Base-by-base conservation (phyloP, 92 coral and sea anemone species). In the Zoanthus solanderi region DNA sequence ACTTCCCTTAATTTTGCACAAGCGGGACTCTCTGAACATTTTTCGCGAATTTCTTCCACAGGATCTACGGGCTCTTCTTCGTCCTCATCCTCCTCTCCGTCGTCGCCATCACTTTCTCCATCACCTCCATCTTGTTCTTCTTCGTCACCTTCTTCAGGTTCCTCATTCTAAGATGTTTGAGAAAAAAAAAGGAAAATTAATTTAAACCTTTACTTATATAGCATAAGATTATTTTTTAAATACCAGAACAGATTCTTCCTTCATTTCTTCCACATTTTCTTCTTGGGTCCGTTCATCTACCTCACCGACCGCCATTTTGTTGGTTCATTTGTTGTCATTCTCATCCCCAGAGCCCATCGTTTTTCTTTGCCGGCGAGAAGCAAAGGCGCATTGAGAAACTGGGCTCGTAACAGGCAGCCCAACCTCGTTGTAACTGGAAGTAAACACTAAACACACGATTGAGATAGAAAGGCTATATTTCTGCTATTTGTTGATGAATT, bases 51-150 rank as follows among this genome's bases (percentile, higher is more conserved):
- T 57, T 72, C 89, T 0, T 97, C 99, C 71, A 90, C 66, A 10
- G 94, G 98, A 89, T 97, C 99, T n/a, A 84, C 96, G 23, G 96
- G 91, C 8, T 97, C 99, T 72, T 92, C 98, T 79, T 97, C 98
- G 5, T 97, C 99, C 82, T 97, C 99, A 2, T 97, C 98, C 13
- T 96, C 99, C 6, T 97, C 99, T 12, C 92, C 96, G 23, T 94
- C 98, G 0, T 85, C 98, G 6, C 78, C 94, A 7, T 71, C 94
- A 11, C 82, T 96, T 13, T 86, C 90, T 72, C 90, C 94, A 15
- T 75, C 95, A 18, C 83, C 94, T 34, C 88, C 91, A 72, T 54
- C 87, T 65, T 76, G 85, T 47, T 96, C 98, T 47, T 89, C 93
- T 58, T 89, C 96, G 72, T 87, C 92, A 71, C 90, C 97, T 58